Conservation (phyloP, 2,888 invertebrate species). For the Sarcophaga rosellei region DNA sequence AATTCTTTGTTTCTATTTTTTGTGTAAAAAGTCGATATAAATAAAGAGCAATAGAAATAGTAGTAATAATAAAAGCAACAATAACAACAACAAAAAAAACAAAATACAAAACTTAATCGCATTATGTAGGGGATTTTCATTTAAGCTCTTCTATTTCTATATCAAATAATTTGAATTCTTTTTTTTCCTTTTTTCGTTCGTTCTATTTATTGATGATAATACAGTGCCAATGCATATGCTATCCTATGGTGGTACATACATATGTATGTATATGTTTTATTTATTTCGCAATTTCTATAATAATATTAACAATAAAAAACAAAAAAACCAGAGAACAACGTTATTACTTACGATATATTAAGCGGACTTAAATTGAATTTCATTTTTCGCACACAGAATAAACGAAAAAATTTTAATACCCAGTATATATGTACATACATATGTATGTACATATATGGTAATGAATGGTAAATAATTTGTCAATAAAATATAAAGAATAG, state of each 20-base stretch:
- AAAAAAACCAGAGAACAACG: no score
- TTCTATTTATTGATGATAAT: neutral
- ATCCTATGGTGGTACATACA: no score
- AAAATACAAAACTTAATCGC: constrained; percentile 57
- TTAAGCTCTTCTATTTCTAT: constrained; percentile 58
- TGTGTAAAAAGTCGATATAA: constrained; percentile 26
- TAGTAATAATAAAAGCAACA: constrained; percentile 29
- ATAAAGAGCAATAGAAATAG: constrained; percentile 35
- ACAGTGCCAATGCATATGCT: neutral
- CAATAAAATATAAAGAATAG: no score
- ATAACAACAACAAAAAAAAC: constrained; percentile 10
- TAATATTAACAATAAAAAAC: neutral
- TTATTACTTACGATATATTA: no score
- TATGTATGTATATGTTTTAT: neutral
- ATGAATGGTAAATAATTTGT: no score
- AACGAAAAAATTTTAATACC: no score
- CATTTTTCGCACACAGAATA: no score
- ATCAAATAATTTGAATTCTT: constrained; percentile 12
- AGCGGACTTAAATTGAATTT: no score
- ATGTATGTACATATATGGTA: no score
- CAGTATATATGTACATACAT: no score
- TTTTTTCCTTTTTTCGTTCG: neutral
- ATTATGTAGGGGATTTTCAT: constrained; percentile 65
- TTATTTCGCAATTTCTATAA: neutral
- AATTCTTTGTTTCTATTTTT: constrained; percentile 45